phyloP scores from a whole-genome alignment of 2,113 vertebrate genomes.

The Carassius gibelio region DNA sequence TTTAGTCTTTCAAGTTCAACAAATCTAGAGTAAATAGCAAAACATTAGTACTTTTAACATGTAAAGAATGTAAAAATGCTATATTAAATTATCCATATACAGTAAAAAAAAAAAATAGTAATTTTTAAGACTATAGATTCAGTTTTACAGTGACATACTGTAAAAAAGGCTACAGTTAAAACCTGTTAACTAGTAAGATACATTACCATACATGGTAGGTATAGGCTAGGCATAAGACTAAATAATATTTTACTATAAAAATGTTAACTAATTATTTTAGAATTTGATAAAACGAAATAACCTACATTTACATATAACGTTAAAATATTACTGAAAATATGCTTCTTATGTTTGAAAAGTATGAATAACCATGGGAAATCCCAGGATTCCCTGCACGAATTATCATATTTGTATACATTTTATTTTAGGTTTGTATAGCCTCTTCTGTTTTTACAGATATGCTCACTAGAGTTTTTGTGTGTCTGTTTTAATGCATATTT shows the following conservation, averaged over 20 bases:
- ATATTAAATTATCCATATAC: background rate
- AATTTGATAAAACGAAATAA: too few relatives aligned
- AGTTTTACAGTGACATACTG: background rate
- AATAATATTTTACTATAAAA: background rate
- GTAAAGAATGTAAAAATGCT: background rate
- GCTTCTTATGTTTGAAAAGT: background rate
- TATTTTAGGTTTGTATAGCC: background rate
- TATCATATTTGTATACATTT: background rate
- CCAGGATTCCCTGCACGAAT: background rate
- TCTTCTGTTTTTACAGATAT: background rate
- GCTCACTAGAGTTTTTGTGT: background rate
- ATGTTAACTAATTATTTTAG: too few relatives aligned
- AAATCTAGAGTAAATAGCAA: background rate
- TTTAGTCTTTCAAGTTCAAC: background rate
- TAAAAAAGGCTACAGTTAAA: background rate
- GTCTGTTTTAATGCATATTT: background rate
- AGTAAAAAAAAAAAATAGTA: background rate
- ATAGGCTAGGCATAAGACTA: background rate
- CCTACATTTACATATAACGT: background rate
- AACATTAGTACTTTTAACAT: background rate
- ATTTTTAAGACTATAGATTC: background rate
- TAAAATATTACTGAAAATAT: background rate
- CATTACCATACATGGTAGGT: background rate
- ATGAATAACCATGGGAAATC: background rate
- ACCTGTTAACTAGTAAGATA: background rate